Conservation (phyloP, 2,113 vertebrate genomes). For the Micronycteris hirsuta region DNA sequence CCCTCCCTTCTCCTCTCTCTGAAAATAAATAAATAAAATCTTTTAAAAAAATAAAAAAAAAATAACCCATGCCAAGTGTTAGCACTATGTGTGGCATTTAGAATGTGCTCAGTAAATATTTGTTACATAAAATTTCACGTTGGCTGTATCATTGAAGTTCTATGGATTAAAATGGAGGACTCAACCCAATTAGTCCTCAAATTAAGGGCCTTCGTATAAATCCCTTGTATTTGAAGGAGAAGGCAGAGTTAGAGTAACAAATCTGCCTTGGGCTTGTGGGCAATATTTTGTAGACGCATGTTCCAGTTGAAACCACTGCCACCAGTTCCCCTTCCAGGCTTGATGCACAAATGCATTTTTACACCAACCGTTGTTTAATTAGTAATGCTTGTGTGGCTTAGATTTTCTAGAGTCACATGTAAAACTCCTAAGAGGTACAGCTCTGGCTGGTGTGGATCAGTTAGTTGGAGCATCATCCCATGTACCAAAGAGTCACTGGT, state of each 20-base stretch:
- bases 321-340: neutral
- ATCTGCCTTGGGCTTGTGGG: neutral
- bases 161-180: neutral
- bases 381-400: neutral
- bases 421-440: neutral
- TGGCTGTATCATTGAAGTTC: neutral
- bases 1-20: too few species aligned
- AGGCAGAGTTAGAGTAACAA: neutral
- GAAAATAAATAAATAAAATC: too few species aligned
- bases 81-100: neutral
- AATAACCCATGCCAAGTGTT: neutral
- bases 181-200: neutral
- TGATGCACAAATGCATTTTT: neutral
- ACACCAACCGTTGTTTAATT: neutral
- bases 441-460: too few species aligned
- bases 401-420: neutral
- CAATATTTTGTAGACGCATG: neutral
- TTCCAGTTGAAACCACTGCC: neutral
- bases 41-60: too few species aligned
- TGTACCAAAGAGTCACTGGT: too few species aligned
- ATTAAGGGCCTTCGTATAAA: neutral
- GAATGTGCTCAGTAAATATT: conserved; percentile 7
- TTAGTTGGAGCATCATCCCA: too few species aligned
- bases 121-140: neutral
- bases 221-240: neutral